Evolutionary conservation across 2,888 invertebrate genomes (phyloP).

Genomic region (Chrysodeixis includens): DNA sequence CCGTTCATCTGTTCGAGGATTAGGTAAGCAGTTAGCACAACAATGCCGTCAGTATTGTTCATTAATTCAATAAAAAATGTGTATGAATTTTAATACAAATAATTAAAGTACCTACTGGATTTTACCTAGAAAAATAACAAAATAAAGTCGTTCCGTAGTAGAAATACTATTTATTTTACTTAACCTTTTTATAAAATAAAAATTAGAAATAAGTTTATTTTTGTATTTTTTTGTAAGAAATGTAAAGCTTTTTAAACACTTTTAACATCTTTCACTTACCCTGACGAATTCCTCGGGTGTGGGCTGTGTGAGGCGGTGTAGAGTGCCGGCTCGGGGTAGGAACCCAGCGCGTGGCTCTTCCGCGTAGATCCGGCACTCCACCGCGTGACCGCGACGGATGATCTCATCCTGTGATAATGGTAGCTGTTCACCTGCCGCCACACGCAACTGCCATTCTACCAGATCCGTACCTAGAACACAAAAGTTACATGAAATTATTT

Average conservation of each 20-base stretch:
- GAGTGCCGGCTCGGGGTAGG: conserved; percentile 97
- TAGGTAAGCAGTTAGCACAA: too few relatives aligned
- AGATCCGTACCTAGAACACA: conserved; percentile 93
- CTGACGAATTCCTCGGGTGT: conserved; percentile 90
- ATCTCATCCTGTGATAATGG: conserved; percentile 95
- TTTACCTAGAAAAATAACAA: too few relatives aligned
- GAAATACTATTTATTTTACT: too few relatives aligned
- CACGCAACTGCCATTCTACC: conserved; percentile 98
- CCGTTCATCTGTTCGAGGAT: too few relatives aligned
- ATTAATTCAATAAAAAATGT: too few relatives aligned
- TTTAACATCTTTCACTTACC: conserved; percentile 71
- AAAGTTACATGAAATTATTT: neutral
- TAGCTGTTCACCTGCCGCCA: conserved; percentile 96
- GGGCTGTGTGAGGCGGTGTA: conserved; percentile 94
- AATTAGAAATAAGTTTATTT: too few relatives aligned
- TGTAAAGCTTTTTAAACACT: too few relatives aligned
- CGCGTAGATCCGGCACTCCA: conserved; percentile 99
- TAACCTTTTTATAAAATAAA: too few relatives aligned
- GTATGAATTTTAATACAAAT: too few relatives aligned
- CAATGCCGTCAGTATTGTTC: too few relatives aligned
- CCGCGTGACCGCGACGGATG: conserved; percentile 94
- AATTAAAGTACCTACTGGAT: neutral
- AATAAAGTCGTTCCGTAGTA: too few relatives aligned
- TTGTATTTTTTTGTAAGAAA: too few relatives aligned
- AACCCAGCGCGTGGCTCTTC: conserved; percentile 96